These are phyloP conservation scores for Hirudo medicinalis DNA, from an alignment of 1,140 invertebrate species.

Conservation along the genomic window DNA sequence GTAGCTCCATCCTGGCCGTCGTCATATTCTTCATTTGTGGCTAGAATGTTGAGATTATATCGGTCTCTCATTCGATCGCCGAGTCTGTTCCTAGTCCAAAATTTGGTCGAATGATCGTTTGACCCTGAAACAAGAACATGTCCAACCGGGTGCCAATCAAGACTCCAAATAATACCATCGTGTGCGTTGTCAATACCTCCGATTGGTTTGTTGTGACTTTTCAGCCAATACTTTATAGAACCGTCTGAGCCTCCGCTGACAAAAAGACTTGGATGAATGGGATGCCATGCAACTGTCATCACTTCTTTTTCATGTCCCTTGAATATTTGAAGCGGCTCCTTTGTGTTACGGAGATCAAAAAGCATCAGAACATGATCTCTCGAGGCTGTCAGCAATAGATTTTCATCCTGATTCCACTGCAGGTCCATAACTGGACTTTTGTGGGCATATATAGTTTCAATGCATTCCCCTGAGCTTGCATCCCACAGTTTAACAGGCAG, in stretches of 20 bases:
- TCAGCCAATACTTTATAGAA: conserved; percentile 93
- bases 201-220: conserved; percentile 92
- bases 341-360: conserved; percentile 88
- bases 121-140: conserved; percentile 95
- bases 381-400: conserved; percentile 96
- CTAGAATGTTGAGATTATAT: conserved; percentile 64
- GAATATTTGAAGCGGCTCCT: conserved; percentile 83
- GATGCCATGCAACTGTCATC: conserved; percentile 90
- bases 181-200: conserved; percentile 94
- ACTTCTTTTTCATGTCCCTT: conserved; percentile 96
- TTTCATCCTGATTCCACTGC: conserved; percentile 97
- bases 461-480: conserved; percentile 72
- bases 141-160: conserved; percentile 96
- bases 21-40: conserved; percentile 30
- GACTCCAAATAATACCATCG: conserved; percentile 94
- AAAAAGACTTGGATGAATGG: conserved; percentile 85
- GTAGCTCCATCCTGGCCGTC: too few species aligned
- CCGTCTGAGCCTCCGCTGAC: conserved; percentile 92
- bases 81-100: conserved; percentile 95
- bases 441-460: conserved; percentile 79
- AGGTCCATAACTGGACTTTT: conserved; percentile 98
- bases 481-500: conserved; percentile 99
- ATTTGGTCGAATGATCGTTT: conserved; percentile 93
- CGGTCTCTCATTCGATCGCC: conserved; percentile 95
- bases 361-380: conserved; percentile 92